phyloP scores from a whole-genome alignment of 2,888 invertebrate species.

The Lochmaea crataegi region DNA sequence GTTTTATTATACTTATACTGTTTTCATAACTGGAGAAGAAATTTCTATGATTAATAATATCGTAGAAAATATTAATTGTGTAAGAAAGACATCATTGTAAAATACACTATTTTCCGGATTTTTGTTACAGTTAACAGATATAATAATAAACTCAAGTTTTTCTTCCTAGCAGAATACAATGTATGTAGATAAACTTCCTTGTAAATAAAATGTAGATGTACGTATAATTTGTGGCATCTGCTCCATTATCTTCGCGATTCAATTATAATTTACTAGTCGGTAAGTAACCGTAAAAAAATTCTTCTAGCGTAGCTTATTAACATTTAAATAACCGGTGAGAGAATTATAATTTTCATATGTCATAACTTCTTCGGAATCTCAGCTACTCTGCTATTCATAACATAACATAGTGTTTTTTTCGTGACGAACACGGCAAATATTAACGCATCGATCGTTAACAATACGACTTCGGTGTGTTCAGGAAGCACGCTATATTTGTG shows the following conservation, averaged over 20 bases:
- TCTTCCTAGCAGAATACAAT: neutral
- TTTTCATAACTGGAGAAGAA: too few species aligned
- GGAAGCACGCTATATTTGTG: too few species aligned
- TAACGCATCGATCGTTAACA: too few species aligned
- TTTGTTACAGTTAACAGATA: neutral
- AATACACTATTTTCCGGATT: neutral
- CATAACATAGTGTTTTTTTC: neutral
- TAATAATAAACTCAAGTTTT: neutral
- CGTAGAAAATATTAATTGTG: too few species aligned
- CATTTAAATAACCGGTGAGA: slow-evolving; percentile 8
- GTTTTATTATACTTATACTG: too few species aligned
- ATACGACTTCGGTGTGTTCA: neutral
- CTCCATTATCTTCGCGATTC: slow-evolving; percentile 32
- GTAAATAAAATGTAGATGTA: slow-evolving; percentile 16
- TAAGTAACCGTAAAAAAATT: slow-evolving; percentile 43
- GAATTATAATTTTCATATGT: neutral
- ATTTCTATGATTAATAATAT: too few species aligned
- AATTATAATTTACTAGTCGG: slow-evolving; percentile 32
- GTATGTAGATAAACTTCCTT: neutral
- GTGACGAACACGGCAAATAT: neutral
- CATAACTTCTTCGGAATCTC: neutral
- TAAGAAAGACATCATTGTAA: too few species aligned
- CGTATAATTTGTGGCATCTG: slow-evolving; percentile 26
- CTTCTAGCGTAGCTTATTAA: slow-evolving; percentile 37
- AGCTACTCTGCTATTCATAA: neutral